Percentiles rank a stretch among this genome's conserved stretches.
Evolutionary conservation across 1,140 invertebrate genomes (phyloP).

Genomic region (Phocides pigmalion): DNA sequence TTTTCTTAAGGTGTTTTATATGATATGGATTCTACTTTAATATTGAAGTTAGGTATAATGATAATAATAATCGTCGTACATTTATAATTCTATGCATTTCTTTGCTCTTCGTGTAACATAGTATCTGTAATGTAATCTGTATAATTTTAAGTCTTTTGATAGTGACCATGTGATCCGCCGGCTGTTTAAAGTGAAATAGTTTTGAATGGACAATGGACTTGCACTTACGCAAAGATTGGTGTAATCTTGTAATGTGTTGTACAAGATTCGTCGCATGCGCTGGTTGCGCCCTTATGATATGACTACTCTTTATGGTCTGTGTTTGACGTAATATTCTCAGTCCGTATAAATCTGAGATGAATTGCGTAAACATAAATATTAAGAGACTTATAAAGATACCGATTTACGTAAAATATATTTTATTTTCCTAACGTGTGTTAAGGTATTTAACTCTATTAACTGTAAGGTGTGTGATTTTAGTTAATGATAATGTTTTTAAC

Average conservation of each 20-base stretch:
- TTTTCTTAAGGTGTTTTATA: conserved; percentile 72
- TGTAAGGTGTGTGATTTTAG: conserved; percentile 79
- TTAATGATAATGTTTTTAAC: conserved; percentile 69
- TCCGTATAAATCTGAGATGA: no score
- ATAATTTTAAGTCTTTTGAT: conserved; percentile 41
- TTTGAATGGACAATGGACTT: background rate
- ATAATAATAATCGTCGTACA: conserved; percentile 45
- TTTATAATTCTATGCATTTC: conserved; percentile 58
- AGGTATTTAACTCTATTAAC: conserved; percentile 59
- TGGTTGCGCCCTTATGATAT: background rate
- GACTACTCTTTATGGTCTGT: background rate
- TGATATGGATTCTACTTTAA: conserved; percentile 71
- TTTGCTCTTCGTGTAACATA: conserved; percentile 61
- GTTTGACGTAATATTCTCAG: no score
- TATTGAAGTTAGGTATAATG: conserved; percentile 68
- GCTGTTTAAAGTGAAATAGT: background rate
- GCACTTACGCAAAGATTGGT: background rate
- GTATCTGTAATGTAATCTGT: conserved; percentile 49
- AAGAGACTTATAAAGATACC: conserved; percentile 25
- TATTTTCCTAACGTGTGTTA: conserved; percentile 66
- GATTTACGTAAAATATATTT: conserved; percentile 23
- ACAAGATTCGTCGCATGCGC: background rate
- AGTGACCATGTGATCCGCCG: conserved; percentile 2
- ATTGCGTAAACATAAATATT: background rate
- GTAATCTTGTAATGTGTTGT: background rate